These are phyloP conservation scores for Antidorcas marsupialis DNA, from an alignment of 2,113 vertebrate genomes.

Conservation along the genomic window DNA sequence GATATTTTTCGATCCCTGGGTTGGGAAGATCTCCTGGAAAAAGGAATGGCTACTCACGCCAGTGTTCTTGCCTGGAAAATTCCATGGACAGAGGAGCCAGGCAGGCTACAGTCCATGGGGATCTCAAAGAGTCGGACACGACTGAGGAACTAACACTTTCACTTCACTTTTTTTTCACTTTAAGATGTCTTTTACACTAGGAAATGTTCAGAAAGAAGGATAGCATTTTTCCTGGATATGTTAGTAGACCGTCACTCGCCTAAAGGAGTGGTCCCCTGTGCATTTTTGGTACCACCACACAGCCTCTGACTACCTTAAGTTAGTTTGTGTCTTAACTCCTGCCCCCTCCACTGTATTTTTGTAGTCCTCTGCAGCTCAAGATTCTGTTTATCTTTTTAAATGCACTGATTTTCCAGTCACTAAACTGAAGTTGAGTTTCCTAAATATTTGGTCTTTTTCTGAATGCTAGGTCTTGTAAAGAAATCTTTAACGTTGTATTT, in stretches of 20 bases:
- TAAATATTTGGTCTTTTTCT: background rate
- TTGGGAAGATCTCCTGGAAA: background rate
- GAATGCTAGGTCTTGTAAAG: background rate
- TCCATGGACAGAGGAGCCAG: background rate
- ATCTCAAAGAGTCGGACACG: background rate
- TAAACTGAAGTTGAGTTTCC: background rate
- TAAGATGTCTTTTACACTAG: background rate
- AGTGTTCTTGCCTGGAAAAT: background rate
- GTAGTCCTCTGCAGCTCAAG: background rate
- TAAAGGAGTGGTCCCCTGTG: background rate
- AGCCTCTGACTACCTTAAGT: background rate
- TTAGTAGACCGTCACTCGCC: background rate
- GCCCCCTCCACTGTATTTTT: background rate
- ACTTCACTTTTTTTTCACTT: background rate
- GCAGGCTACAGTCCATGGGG: background rate
- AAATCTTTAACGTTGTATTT: background rate
- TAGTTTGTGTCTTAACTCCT: background rate
- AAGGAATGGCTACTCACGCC: background rate
- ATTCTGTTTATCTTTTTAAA: background rate
- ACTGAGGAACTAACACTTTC: background rate
- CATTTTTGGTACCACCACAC: background rate
- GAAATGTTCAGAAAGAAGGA: background rate
- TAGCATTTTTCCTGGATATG: background rate
- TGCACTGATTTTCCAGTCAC: background rate
- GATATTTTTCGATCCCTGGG: background rate